Evolutionary conservation across 2,888 invertebrate species (phyloP).

Genomic region (Lepidonotus clava): DNA sequence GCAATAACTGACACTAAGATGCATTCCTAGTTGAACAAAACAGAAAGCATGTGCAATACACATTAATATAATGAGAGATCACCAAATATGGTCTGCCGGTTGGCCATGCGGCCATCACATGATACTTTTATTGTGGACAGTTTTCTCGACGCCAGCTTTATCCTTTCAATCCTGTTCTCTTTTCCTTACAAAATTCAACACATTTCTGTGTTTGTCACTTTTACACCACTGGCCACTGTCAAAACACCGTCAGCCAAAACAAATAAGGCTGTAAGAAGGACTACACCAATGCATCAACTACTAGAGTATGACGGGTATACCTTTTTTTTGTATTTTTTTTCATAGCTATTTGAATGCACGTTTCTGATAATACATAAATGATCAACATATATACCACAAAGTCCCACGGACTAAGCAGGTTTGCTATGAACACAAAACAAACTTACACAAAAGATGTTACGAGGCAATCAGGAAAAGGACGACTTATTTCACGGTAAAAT

Average conservation of each 20-base stretch:
- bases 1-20: not conserved
- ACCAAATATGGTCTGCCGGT: not conserved
- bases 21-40: not conserved
- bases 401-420: slow-evolving; percentile 14
- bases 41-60: not conserved
- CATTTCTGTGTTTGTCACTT: not conserved
- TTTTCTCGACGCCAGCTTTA: not conserved
- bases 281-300: not conserved
- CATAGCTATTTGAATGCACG: not conserved
- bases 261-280: not conserved
- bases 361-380: not conserved
- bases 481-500: not conserved
- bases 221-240: not conserved
- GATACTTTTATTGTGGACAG: no score
- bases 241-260: not conserved
- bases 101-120: no score
- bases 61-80: not conserved
- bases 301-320: not conserved
- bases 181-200: not conserved
- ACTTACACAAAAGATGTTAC: not conserved
- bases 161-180: not conserved
- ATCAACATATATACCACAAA: not conserved
- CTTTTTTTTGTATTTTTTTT: not conserved
- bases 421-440: slow-evolving; percentile 18
- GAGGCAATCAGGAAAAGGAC: not conserved